Conservation (phyloP, 2,888 invertebrate species). For the Drosophila emarginata region DNA sequence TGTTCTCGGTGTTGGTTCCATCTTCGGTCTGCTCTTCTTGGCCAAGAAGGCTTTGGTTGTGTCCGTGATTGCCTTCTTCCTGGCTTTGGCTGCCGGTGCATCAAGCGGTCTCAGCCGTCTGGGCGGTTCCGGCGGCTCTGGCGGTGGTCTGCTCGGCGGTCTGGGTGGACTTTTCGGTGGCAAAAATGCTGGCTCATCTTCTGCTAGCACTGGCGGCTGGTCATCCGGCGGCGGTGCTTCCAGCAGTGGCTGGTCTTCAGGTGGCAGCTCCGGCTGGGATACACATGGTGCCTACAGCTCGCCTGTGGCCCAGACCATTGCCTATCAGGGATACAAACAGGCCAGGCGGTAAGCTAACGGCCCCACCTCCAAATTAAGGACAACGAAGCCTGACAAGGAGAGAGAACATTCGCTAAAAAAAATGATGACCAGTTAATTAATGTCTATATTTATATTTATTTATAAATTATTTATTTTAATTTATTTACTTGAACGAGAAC, state of each 20-base stretch:
- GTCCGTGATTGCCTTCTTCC: slow-evolving; percentile 85
- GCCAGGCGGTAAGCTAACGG: slow-evolving; percentile 78
- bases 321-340: slow-evolving; percentile 83
- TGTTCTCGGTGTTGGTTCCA: slow-evolving; percentile 84
- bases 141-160: slow-evolving; percentile 75
- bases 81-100: slow-evolving; percentile 84
- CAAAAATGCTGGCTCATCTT: slow-evolving; percentile 71
- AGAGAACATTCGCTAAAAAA: slow-evolving; percentile 61
- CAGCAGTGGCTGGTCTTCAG: slow-evolving; percentile 77
- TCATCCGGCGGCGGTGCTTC: slow-evolving; percentile 75
- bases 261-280: slow-evolving; percentile 81
- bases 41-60: slow-evolving; percentile 87
- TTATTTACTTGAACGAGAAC: slow-evolving; percentile 77
- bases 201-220: slow-evolving; percentile 70
- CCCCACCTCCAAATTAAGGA: slow-evolving; percentile 24
- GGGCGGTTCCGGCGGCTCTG: slow-evolving; percentile 72
- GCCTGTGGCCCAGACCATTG: slow-evolving; percentile 83
- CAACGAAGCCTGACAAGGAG: slow-evolving; percentile 56
- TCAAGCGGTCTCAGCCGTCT: slow-evolving; percentile 78
- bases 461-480: slow-evolving; percentile 82
- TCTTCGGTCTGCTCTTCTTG: slow-evolving; percentile 85
- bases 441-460: slow-evolving; percentile 76
- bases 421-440: slow-evolving; percentile 62
- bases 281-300: slow-evolving; percentile 83
- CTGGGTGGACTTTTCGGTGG: slow-evolving; percentile 80